Conservation (phyloP, 2,797 vertebrate genomes). For the Poecilia gillii region DNA sequence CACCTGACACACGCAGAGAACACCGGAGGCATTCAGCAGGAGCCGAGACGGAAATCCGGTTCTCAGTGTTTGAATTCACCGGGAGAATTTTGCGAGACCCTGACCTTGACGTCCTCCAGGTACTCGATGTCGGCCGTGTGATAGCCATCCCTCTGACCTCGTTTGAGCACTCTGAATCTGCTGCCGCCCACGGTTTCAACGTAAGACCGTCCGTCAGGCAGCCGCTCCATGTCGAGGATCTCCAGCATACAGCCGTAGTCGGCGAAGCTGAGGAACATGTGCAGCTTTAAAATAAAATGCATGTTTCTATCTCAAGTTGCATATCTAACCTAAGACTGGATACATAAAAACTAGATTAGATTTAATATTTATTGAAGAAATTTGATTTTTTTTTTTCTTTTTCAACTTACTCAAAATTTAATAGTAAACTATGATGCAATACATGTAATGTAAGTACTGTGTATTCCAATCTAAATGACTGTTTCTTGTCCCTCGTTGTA, state of each 20-base stretch:
- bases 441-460: too few relatives aligned
- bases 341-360: background rate
- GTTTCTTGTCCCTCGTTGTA: background rate
- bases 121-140: conserved; percentile 91
- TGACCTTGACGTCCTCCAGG: conserved; percentile 87
- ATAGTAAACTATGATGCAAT: background rate
- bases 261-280: conserved; percentile 81
- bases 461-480: background rate
- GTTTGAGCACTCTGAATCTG: conserved; percentile 87
- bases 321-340: background rate
- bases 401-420: background rate
- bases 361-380: background rate
- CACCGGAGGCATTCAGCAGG: background rate
- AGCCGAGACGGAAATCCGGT: background rate
- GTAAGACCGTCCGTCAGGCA: conserved; percentile 88
- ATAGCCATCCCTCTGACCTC: conserved; percentile 89
- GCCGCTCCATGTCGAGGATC: conserved; percentile 83
- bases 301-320: too few relatives aligned
- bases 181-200: conserved; percentile 86
- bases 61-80: background rate
- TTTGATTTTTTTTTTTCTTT: background rate
- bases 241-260: conserved; percentile 91
- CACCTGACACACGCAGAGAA: conserved; percentile 66
- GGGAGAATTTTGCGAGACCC: conserved; percentile 9
- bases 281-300: background rate